phyloP scores from a whole-genome alignment of 2,888 invertebrate species.

The Campopleginae sp. region DNA sequence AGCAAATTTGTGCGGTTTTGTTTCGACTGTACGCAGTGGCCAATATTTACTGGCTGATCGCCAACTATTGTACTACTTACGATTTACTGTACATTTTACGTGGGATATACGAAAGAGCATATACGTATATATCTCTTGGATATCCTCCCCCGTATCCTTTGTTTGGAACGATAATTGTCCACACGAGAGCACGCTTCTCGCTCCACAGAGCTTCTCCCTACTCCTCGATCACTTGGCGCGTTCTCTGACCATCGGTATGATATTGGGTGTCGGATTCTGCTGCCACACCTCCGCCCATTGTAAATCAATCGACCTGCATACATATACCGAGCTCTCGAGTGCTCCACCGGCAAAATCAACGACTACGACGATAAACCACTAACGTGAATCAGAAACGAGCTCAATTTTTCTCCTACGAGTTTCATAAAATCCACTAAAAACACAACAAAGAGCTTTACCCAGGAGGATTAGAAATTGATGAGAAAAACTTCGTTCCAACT shows the following conservation, averaged over 20 bases:
- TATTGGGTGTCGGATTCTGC: slow-evolving; percentile 78
- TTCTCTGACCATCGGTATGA: slow-evolving; percentile 71
- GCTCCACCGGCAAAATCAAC: slow-evolving; percentile 36
- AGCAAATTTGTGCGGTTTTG: not conserved
- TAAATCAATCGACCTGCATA: slow-evolving; percentile 76
- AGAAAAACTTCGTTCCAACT: not conserved
- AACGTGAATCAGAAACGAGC: slow-evolving; percentile 22
- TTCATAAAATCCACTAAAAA: not conserved
- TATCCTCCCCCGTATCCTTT: slow-evolving; percentile 78
- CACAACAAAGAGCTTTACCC: too few species aligned
- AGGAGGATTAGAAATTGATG: not conserved
- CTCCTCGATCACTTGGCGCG: slow-evolving; percentile 50
- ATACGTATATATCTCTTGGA: slow-evolving; percentile 50
- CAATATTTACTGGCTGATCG: slow-evolving; percentile 23
- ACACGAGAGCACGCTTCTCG: slow-evolving; percentile 56
- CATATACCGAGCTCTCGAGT: slow-evolving; percentile 39
- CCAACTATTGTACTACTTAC: slow-evolving; percentile 43
- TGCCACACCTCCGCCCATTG: slow-evolving; percentile 78
- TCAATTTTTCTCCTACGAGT: not conserved
- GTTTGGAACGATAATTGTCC: slow-evolving; percentile 75
- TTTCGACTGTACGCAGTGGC: slow-evolving; percentile 13
- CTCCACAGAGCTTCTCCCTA: slow-evolving; percentile 26
- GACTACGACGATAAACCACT: slow-evolving; percentile 23
- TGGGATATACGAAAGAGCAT: slow-evolving; percentile 27
- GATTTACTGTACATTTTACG: slow-evolving; percentile 52